Evolutionary conservation across 2,113 vertebrate species (phyloP), one percentile per base, ranked within the genome.

Genomic region (Tenebrosternarchus preto): DNA sequence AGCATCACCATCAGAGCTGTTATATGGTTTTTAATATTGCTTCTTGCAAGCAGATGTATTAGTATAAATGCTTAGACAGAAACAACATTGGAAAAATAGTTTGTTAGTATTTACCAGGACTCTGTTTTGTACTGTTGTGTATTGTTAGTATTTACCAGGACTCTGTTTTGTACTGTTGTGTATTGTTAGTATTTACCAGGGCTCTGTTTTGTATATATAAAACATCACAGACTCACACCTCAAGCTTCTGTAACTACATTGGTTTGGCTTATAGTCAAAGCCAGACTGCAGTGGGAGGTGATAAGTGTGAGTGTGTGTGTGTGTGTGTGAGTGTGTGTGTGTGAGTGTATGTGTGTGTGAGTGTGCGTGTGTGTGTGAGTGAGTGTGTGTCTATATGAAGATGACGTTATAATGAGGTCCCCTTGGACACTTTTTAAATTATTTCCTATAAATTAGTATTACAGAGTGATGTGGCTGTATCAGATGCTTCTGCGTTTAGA

Each of bases 1-100:
- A 59, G 57, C 20, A 33, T 75, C 56, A 75, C 43, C 43, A 46
- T 46, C 11, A 63, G 2, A 22, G 19, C 31, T 76, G 74, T 61
- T 43, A 75, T 63, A 75, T 63, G 61, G 25, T 31, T 55, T 25
- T 22, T 31, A 72, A 56, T 39, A 24, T 56, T 71, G 75, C 57
- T 76, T 5, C 39, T 33, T 33, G 15, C 31, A 5, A 19, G 12
- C 31, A 39, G 29, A 16, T 64, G 27, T 33, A 60, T 60, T 24
- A 22, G 5, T 60, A 60, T 22, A 22, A 43, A 75, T 12, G 39
- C 31, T 0, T 19, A 64, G 27, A 64, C 61, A 61, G 9, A 31
- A 16, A 64, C 31, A 11, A 46, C 43, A 46, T 46, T 46, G 27
- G 27, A 1, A 27, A 29, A 29, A 2, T 16, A 19, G 63, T 66